Evolutionary conservation across 2,113 vertebrate genomes (phyloP), one percentile per base, ranked within the genome.

Genomic region (Stegastes partitus): DNA sequence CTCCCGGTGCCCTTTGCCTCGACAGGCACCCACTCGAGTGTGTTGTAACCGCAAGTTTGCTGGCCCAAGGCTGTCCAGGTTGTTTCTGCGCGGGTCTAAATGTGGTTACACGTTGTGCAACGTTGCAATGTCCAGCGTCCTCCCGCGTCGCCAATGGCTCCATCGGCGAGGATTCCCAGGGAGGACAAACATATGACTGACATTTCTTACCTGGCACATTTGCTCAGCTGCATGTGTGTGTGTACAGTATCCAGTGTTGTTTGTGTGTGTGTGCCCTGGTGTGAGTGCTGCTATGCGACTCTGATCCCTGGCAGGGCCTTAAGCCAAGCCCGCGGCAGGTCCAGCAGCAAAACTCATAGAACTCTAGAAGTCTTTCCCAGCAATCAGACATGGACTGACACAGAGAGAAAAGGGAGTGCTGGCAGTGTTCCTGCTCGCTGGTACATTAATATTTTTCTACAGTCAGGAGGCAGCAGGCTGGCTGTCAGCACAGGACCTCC

Each of bases 301-400:
- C 77, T 91, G 86, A 89, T 89, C 82, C 88, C 51, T 76, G 76
- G 83, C 68, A 85, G 76, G 87, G 87, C 91, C 82, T 74, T 69
- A 44, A 88, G 91, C 85, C 87, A 91, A 87, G 83, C 87, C 87
- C 2, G 82, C 79, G 82, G 90, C 90, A 84, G 82, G 87, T 87
- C 89, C 90, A 1, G 83, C 85, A 91, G 87, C 82, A 74, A 82
- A 85, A 81, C 68, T 82, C 73, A 58, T 72, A 71, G 75, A 87
- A 82, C 75, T 85, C 64, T 23, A 74, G 69, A 87, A 88, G 73
- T 78, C 75, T 26, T 70, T 85, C 57, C 79, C 68, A 70, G 76
- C 62, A 51, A 73, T 65, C 73, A 71, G 68, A 82, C 77, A 74
- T 51, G 63, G 66, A 72, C 73, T 73, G 87, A 86, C 74, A 77